phyloP scores from a whole-genome alignment of 2,797 vertebrate genomes.

The Tokudaia tokunoshimensis region DNA sequence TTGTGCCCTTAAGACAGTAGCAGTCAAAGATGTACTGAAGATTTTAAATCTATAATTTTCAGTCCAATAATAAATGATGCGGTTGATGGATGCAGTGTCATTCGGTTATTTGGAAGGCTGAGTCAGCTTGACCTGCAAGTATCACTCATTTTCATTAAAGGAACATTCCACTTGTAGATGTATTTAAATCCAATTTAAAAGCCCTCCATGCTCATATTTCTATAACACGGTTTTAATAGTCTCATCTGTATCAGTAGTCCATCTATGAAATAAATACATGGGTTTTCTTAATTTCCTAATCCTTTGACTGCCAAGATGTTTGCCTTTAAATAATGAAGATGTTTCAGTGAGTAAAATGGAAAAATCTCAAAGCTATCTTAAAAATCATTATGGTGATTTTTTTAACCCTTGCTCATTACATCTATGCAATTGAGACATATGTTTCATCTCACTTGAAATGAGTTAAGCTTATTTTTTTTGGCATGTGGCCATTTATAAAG shows the following conservation, averaged over 20 bases:
- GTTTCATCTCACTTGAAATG: slow-evolving; percentile 20
- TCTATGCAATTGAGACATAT: neutral
- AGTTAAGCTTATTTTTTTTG: neutral
- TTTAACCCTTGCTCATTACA: neutral
- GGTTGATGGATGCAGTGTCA: neutral
- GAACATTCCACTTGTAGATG: neutral
- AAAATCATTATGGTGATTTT: neutral
- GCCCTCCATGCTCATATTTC: neutral
- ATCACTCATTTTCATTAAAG: neutral
- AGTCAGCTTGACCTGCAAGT: slow-evolving; percentile 7
- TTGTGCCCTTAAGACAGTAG: neutral
- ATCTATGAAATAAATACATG: slow-evolving; percentile 41
- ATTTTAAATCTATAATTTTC: slow-evolving; percentile 32
- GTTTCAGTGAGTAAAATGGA: slow-evolving; percentile 7
- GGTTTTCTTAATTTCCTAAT: neutral
- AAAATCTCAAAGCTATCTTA: neutral
- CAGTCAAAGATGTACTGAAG: neutral
- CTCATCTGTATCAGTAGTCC: slow-evolving; percentile 17
- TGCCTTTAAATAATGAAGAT: slow-evolving; percentile 1
- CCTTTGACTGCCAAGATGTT: neutral
- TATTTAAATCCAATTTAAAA: slow-evolving; percentile 47
- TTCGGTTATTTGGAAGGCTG: neutral
- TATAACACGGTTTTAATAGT: slow-evolving; percentile 41
- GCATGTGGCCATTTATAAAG: neutral
- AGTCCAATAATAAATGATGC: neutral